phyloP scores from a whole-genome alignment of 2,797 vertebrate species.

The Brachyalestes nurse region DNA sequence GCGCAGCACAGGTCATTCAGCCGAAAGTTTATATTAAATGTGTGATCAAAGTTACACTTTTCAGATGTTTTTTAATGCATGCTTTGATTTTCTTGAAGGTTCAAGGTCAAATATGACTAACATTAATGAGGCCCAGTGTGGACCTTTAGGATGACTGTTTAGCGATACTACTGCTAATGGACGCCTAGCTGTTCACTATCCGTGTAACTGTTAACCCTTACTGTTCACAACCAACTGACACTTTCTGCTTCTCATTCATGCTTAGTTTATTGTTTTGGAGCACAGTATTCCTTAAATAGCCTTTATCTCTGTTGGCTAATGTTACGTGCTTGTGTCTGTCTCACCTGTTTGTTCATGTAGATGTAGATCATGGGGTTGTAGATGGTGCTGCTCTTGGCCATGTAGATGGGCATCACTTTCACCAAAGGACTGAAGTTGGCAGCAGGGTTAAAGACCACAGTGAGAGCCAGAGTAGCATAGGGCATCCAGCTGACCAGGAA shows the following conservation, averaged over 20 bases:
- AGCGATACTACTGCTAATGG: no score
- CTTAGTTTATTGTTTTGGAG: not conserved
- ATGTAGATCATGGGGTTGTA: conserved; percentile 80
- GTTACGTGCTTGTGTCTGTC: not conserved
- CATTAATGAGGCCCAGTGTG: no score
- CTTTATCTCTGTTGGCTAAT: no score
- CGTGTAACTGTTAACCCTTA: no score
- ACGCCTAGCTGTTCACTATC: no score
- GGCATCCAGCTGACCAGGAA: conserved; percentile 88
- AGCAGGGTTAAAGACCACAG: conserved; percentile 67
- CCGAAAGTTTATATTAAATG: not conserved
- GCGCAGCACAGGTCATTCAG: not conserved
- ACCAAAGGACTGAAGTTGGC: conserved; percentile 73
- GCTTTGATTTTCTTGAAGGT: not conserved
- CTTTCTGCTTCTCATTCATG: no score
- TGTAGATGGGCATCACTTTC: conserved; percentile 71
- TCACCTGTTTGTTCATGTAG: conserved; percentile 79
- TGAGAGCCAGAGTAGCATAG: conserved; percentile 79
- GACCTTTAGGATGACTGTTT: no score
- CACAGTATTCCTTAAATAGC: no score
- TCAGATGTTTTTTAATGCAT: no score
- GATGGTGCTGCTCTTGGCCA: conserved; percentile 74
- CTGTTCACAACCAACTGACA: no score
- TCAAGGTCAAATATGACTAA: no score
- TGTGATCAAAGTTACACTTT: no score